Percentiles rank a stretch among this genome's conserved stretches.
Conservation (phyloP, 2,888 invertebrate species). For the Apotomis turbidana region DNA sequence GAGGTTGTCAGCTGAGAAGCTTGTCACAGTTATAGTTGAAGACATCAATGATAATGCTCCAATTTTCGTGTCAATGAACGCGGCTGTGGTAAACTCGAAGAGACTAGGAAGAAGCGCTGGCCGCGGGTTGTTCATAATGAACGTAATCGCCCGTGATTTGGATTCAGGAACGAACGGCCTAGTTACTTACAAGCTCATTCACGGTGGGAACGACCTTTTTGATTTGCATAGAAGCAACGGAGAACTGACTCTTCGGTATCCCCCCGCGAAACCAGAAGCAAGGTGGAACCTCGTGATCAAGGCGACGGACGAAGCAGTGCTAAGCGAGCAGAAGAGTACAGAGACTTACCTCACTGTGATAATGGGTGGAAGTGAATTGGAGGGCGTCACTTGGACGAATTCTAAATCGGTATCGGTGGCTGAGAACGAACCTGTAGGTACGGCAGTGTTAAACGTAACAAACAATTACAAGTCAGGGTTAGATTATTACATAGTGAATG, state of each 20-base stretch:
- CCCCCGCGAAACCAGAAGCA: conserved; percentile 85
- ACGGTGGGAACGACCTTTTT: conserved; percentile 91
- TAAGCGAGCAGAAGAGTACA: conserved; percentile 93
- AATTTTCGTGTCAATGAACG: conserved; percentile 95
- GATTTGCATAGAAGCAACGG: conserved; percentile 92
- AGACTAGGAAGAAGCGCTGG: conserved; percentile 77
- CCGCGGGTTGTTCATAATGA: conserved; percentile 88
- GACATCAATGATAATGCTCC: conserved; percentile 98
- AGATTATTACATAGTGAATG: conserved; percentile 96
- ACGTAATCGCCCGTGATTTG: conserved; percentile 92
- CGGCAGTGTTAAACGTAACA: conserved; percentile 91
- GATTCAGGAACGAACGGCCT: conserved; percentile 96
- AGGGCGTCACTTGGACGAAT: conserved; percentile 85
- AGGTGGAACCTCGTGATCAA: conserved; percentile 93
- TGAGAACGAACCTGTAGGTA: conserved; percentile 95
- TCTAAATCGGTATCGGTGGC: conserved; percentile 90
- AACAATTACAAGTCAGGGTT: conserved; percentile 88
- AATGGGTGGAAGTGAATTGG: conserved; percentile 84
- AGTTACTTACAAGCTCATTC: conserved; percentile 94
- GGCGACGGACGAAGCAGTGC: conserved; percentile 96
- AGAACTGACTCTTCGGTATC: conserved; percentile 86
- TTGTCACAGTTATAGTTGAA: conserved; percentile 96
- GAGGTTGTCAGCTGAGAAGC: conserved; percentile 93
- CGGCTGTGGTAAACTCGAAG: conserved; percentile 89
- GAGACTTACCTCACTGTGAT: conserved; percentile 94